Evolutionary conservation across 1,140 invertebrate genomes (phyloP).

Genomic region (Ectropis grisescens): DNA sequence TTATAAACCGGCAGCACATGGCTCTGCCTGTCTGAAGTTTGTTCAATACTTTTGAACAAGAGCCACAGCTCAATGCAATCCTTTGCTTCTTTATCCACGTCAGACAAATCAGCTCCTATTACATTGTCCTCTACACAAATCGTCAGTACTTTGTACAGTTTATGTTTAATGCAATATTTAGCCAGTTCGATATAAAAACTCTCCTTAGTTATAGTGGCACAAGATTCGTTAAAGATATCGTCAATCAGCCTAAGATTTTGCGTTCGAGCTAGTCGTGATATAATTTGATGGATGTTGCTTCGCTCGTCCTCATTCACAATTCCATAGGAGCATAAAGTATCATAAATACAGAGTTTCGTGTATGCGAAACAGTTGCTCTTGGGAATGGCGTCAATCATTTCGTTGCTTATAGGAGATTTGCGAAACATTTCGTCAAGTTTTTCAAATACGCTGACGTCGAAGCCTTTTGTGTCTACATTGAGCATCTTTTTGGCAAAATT

Average conservation of each 20-base stretch:
- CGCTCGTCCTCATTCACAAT: conserved; percentile 67
- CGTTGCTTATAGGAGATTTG: conserved; percentile 68
- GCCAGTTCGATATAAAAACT: conserved; percentile 70
- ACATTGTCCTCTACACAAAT: conserved; percentile 58
- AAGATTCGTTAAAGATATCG: conserved; percentile 66
- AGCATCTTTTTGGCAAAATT: conserved; percentile 49
- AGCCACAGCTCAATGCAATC: conserved; percentile 65
- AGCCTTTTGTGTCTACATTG: conserved; percentile 52
- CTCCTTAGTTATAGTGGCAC: conserved; percentile 66
- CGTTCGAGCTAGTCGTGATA: conserved; percentile 65
- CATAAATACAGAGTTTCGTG: conserved; percentile 69
- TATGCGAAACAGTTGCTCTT: conserved; percentile 62
- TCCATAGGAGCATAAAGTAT: conserved; percentile 70
- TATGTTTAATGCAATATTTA: conserved; percentile 69
- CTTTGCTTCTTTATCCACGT: conserved; percentile 45
- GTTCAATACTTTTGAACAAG: conserved; percentile 61
- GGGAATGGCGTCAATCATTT: conserved; percentile 71
- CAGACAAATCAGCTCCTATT: conserved; percentile 43
- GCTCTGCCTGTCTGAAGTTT: conserved; percentile 53
- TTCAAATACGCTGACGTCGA: conserved; percentile 39
- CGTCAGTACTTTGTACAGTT: conserved; percentile 64
- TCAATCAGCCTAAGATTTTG: conserved; percentile 69
- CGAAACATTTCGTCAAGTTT: conserved; percentile 65
- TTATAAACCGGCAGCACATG: conserved; percentile 62
- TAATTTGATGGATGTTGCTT: conserved; percentile 62